Base-by-base conservation (phyloP, 2,113 vertebrate species). In the Copsychus sechellarum region DNA sequence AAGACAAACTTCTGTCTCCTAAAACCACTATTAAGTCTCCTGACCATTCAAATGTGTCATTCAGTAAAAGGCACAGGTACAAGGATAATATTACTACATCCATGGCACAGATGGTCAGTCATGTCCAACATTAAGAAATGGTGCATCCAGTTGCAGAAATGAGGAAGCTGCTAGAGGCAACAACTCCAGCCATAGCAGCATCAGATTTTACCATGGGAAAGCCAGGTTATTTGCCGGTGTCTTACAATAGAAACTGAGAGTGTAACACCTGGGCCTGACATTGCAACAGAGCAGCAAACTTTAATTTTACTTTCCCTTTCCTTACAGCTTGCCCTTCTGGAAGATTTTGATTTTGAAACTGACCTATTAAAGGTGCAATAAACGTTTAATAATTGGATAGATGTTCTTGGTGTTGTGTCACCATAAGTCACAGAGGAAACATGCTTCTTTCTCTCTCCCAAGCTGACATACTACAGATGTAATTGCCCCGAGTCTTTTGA, bases 221-320 rank as follows among this genome's bases (percentile, higher is more conserved):
- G 33, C 21, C 20, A 28, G 17, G 50, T 76, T 85, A 34, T 65
- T 94, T 89, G 28, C 57, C 36, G 51, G 11, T 62, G 33, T 62
- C 38, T 85, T 65, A 72, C 6, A 71, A 15, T 31, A 13, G 31
- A 65, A 91, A 43, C 31, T n/a, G 43, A 24, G 26, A 67, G 9
- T 71, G 29, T 92, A 72, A 33, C 28, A 45, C 19, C n/a, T 61
- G 31, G 15, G 33, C 13, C 14, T 81, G 69, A 62, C 58, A 29
- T 26, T 81, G 61, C 47, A 81, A 69, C 16, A 45, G 42, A 74
- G 50, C 65, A 84, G 18, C 47, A 77, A 43, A 34, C 34, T 88
- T 62, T 77, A 90, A 81, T 58, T 90, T 48, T 40, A 34, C 56
- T 90, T 96, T 91, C 87, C 8, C 21, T 92, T 94, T 90, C 47